Base-by-base conservation (phyloP, 2,113 vertebrate genomes). In the Ascaphus truei region DNA sequence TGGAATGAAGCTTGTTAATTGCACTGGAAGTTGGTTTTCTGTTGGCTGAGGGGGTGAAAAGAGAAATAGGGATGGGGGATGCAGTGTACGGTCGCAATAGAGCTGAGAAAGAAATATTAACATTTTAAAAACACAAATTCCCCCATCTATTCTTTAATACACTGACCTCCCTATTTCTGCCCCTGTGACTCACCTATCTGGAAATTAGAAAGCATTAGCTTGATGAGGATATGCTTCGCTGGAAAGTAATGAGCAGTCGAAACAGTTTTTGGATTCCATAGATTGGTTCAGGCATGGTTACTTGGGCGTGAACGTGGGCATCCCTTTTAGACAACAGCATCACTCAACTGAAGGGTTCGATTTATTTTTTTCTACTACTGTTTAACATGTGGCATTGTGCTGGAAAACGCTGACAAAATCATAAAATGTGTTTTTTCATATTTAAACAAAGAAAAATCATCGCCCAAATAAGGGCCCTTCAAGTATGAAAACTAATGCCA, bases 281-380 rank as follows among this genome's bases (percentile, higher is more conserved):
- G 43, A 39, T 73, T 51, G 66, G 66, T 67, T 66, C 73, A 73
- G 20, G 30, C 31, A 48, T 12, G 30, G 13, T 34, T 47, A 50
- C n/a, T 47, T 37, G 30, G 41, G 39, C 41, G 22, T 33, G 50
- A 27, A 27, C 13, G 5, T 23, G 31, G 52, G 37, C 16, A 30
- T 39, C 45, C 34, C 29, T 47, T 57, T 26, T 16, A 11, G 29
- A 31, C 5, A 11, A 58, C 16, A 12, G 33, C n/a, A 18, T n/a
- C 56, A 33, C 36, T 20, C 18, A 67, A 4, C 5, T 31, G 23
- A 18, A 26, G 39, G 26, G 9, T 45, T 37, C 25, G 12, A 13
- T 9, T 34, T 3, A 27, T 13, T 33, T 45, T 47, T 48, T 25
- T 29, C 16, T 16, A 39, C 2, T 29, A 16, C 6, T 22, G 10